Percentiles rank a stretch among this genome's conserved stretches.
Conservation (phyloP, 30 jellyfish, hydroid and myxozoan genomes). For the Cassiopea xamachana region DNA sequence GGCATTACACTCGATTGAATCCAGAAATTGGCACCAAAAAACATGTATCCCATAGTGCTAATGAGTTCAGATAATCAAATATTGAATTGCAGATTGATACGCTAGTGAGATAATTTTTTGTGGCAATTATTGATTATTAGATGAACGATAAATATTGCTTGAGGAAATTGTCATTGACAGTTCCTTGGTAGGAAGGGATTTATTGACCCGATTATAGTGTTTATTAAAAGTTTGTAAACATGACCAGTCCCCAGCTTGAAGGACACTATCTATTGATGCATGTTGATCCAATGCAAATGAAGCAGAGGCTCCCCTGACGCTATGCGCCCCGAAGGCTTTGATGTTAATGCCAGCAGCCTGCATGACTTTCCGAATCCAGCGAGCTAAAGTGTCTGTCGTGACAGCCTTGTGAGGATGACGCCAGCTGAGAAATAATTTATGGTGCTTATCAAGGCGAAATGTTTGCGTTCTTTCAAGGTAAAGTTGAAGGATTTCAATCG, state of each 20-base stretch:
- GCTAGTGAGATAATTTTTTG: too few relatives aligned
- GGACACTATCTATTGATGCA: not conserved
- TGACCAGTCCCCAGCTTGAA: constrained; percentile 6
- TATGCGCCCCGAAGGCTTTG: constrained; percentile 15
- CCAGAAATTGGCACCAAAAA: too few relatives aligned
- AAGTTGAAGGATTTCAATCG: too few relatives aligned
- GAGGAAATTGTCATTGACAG: not conserved
- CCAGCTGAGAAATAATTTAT: not conserved
- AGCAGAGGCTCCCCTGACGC: constrained; percentile 36
- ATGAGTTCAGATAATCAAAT: too few relatives aligned
- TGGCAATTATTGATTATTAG: too few relatives aligned
- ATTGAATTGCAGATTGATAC: too few relatives aligned
- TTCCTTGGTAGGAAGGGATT: not conserved
- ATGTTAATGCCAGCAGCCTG: not conserved
- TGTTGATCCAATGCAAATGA: not conserved
- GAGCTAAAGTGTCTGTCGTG: constrained; percentile 14
- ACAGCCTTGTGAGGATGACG: constrained; percentile 18
- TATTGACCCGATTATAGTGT: not conserved
- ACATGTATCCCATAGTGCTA: too few relatives aligned
- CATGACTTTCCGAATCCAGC: constrained; percentile 40
- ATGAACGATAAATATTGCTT: not conserved
- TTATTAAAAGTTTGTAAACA: not conserved
- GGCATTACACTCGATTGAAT: too few relatives aligned
- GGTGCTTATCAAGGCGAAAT: not conserved
- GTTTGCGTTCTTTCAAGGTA: not conserved